phyloP scores from a whole-genome alignment of 2,797 vertebrate species.

The Ispidina picta region DNA sequence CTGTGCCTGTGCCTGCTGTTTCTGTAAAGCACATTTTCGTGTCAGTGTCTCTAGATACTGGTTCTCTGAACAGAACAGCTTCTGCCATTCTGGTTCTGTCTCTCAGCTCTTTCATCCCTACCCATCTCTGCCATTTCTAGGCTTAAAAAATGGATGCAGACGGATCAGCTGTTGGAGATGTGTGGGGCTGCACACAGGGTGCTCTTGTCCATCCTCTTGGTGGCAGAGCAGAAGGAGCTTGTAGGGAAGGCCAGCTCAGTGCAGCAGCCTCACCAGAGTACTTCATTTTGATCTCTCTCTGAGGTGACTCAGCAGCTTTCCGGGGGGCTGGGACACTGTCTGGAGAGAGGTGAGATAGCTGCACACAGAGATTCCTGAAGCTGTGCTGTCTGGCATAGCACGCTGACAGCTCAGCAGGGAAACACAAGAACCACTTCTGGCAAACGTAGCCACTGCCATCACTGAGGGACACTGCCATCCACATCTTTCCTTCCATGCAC shows the following conservation, averaged over 20 bases:
- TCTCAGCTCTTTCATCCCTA: not conserved
- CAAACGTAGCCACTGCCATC: not conserved
- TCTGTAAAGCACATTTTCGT: not conserved
- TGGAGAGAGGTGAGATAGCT: slow-evolving; percentile 63
- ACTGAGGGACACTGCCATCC: not conserved
- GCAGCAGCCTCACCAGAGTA: slow-evolving; percentile 25
- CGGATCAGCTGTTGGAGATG: not conserved
- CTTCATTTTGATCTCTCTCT: slow-evolving; percentile 65
- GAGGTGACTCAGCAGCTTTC: slow-evolving; percentile 42
- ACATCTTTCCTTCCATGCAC: slow-evolving; percentile 19
- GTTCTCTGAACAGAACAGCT: not conserved
- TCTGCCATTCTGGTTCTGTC: not conserved
- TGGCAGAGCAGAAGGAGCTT: not conserved
- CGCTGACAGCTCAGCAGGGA: slow-evolving; percentile 28
- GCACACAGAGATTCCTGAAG: slow-evolving; percentile 45
- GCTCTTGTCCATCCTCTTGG: not conserved
- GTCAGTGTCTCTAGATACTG: not conserved
- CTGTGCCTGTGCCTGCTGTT: not conserved
- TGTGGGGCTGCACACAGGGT: not conserved
- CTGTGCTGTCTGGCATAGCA: slow-evolving; percentile 24
- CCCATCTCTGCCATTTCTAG: not conserved
- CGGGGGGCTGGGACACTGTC: not conserved
- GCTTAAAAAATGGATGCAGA: not conserved
- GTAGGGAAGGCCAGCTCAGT: slow-evolving; percentile 36
- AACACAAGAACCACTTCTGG: slow-evolving; percentile 38